phyloP scores from a whole-genome alignment of 2,113 vertebrate genomes.

The Nesoenas mayeri region DNA sequence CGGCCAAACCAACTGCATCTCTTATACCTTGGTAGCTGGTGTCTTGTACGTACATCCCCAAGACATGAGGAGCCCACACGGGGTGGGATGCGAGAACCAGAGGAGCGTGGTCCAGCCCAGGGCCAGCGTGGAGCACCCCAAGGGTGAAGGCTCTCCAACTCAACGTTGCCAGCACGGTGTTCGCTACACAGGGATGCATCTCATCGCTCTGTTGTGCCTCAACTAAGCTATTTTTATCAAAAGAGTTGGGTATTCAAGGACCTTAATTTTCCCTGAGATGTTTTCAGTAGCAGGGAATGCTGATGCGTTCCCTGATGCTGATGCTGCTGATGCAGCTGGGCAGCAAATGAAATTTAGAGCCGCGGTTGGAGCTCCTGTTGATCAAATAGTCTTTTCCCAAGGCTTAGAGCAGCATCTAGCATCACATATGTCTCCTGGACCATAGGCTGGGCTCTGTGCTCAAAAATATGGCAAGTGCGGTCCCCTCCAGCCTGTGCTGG shows the following conservation, averaged over 20 bases:
- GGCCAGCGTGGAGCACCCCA: neutral
- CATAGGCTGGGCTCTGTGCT: neutral
- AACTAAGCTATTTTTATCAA: neutral
- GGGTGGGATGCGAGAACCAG: neutral
- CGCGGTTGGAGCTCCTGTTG: neutral
- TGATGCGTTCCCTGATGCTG: too few relatives aligned
- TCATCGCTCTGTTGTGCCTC: neutral
- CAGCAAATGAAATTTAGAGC: neutral
- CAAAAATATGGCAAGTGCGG: neutral
- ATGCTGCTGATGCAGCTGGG: neutral
- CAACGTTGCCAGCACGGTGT: neutral
- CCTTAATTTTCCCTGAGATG: neutral
- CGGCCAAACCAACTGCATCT: neutral
- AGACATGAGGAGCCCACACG: neutral
- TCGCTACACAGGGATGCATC: neutral
- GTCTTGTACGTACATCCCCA: neutral
- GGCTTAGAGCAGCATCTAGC: neutral
- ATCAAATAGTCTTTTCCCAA: neutral
- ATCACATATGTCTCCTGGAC: neutral
- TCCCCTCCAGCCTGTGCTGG: neutral
- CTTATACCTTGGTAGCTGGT: neutral
- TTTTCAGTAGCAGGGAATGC: neutral
- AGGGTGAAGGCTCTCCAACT: neutral
- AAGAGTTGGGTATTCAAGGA: neutral
- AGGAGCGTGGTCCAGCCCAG: neutral